Percentiles rank a stretch among this genome's conserved stretches.
These are phyloP conservation scores for Dryas iulia DNA, from an alignment of 1,140 invertebrate genomes.

Conservation along the genomic window DNA sequence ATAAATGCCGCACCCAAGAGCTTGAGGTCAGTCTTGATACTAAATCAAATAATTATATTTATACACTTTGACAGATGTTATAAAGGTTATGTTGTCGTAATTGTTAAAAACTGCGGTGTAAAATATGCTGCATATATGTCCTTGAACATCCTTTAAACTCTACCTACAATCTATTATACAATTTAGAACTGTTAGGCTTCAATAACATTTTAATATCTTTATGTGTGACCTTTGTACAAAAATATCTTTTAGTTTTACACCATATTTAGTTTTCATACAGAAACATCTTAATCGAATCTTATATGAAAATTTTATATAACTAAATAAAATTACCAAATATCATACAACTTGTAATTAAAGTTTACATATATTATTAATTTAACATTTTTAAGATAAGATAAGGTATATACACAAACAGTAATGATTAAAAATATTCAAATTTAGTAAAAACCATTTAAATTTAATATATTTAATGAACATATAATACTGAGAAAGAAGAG, in stretches of 20 bases:
- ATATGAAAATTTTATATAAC: no score
- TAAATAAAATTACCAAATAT: neutral
- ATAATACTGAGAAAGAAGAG: no score
- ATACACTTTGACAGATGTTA: conserved; percentile 54
- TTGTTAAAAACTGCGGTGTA: conserved; percentile 14
- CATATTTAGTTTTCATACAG: no score
- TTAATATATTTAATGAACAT: no score
- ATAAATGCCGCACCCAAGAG: conserved; percentile 82
- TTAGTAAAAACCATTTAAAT: no score
- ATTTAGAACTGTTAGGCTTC: neutral
- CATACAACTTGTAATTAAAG: neutral
- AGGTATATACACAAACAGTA: no score
- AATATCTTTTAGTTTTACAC: no score
- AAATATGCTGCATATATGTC: conserved; percentile 1
- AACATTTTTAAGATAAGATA: neutral
- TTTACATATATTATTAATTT: neutral
- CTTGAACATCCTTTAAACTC: conserved; percentile 1
- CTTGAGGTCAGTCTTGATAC: conserved; percentile 81
- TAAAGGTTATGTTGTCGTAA: conserved; percentile 64
- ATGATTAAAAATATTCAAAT: no score
- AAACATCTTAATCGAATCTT: no score
- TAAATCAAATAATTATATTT: conserved; percentile 35
- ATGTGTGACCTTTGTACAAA: neutral
- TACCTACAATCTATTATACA: neutral
- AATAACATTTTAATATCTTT: neutral